A percentile compares a stretch with the other conserved stretches of the same genome.
phyloP scores from a whole-genome alignment of 2,888 invertebrate genomes.

The Nephrotoma flavescens region DNA sequence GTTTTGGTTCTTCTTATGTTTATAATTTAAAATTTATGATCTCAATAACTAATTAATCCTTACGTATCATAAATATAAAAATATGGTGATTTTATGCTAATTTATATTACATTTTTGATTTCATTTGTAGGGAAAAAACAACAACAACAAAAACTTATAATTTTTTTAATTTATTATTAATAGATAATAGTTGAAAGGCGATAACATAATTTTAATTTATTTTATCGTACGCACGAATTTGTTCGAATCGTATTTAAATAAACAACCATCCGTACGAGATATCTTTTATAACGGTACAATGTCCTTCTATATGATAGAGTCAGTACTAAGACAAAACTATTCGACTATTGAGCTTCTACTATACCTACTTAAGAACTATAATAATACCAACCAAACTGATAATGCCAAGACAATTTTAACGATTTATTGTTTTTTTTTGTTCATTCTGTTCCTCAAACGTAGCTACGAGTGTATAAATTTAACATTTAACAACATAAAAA shows the following conservation, averaged over 20 bases:
- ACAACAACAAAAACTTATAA: background rate
- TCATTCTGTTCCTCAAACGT: background rate
- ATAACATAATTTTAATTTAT: background rate
- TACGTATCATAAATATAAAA: background rate
- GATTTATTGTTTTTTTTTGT: conserved; percentile 2
- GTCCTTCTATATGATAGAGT: background rate
- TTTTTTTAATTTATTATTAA: background rate
- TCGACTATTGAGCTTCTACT: background rate
- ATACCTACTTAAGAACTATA: background rate
- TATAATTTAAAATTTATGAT: background rate
- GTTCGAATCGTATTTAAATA: background rate
- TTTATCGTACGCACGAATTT: background rate
- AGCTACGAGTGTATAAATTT: background rate
- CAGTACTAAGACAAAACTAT: background rate
- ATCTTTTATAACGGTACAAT: background rate
- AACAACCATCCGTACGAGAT: background rate
- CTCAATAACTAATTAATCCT: conserved; percentile 4
- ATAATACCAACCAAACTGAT: background rate
- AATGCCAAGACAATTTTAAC: conserved; percentile 2
- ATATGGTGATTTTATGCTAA: conserved; percentile 5
- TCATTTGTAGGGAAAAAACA: background rate
- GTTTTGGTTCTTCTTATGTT: background rate
- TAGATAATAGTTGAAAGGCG: background rate
- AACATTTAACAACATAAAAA: conserved; percentile 1
- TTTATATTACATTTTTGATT: background rate